Evolutionary conservation across 1,140 invertebrate species (phyloP).

Genomic region (Penaeus indicus): DNA sequence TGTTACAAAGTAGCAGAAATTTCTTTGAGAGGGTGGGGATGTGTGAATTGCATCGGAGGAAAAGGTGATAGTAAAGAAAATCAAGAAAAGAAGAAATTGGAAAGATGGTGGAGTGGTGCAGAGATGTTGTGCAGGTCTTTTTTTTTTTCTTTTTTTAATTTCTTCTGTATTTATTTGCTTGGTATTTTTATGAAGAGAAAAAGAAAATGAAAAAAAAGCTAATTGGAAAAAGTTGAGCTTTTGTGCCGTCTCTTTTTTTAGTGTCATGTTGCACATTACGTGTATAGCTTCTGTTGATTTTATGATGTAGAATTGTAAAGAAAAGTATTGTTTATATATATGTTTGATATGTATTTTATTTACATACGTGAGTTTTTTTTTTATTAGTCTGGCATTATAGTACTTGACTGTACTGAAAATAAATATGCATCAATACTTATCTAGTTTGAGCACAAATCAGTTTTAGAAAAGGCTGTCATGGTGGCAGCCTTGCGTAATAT

Average conservation of each 20-base stretch:
- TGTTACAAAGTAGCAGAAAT: too few relatives aligned
- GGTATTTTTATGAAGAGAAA: background rate
- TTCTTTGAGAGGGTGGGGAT: too few relatives aligned
- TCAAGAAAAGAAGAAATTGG: too few relatives aligned
- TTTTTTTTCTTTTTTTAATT: background rate
- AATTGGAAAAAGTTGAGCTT: constrained; percentile 11
- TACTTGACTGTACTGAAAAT: constrained; percentile 26
- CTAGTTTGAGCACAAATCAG: background rate
- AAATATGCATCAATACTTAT: background rate
- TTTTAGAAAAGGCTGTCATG: background rate
- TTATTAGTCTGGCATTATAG: constrained; percentile 21
- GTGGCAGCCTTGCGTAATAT: too few relatives aligned
- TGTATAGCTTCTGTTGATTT: constrained; percentile 8
- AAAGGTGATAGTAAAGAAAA: too few relatives aligned
- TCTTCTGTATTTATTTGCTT: background rate
- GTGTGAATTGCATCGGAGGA: too few relatives aligned
- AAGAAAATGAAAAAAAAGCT: background rate
- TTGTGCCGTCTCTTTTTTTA: background rate
- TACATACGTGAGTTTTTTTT: constrained; percentile 9
- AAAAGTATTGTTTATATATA: constrained; percentile 25
- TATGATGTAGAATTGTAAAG: constrained; percentile 19
- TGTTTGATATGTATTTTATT: constrained; percentile 29
- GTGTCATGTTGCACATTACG: background rate
- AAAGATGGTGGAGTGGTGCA: too few relatives aligned
- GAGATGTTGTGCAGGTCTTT: too few relatives aligned